phyloP scores from a whole-genome alignment of 2,113 vertebrate genomes.

The Ondatra zibethicus region DNA sequence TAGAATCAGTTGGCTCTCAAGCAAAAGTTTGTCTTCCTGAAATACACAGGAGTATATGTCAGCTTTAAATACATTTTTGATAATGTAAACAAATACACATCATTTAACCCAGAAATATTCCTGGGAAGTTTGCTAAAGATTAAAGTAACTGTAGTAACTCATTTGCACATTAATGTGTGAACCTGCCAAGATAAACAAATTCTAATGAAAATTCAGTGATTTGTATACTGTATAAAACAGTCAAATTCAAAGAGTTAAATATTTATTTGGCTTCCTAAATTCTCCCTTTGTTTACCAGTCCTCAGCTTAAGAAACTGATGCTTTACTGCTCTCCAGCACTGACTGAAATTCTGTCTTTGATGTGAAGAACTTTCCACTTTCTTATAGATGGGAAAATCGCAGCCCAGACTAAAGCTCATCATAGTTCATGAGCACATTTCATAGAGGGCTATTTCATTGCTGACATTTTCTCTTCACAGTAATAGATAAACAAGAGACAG shows the following conservation, averaged over 20 bases:
- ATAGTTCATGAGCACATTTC: neutral
- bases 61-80: neutral
- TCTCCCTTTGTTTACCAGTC: neutral
- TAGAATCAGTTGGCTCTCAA: slow-evolving; percentile 98
- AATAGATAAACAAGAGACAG: neutral
- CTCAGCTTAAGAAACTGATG: neutral
- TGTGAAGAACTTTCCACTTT: neutral
- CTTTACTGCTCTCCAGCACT: neutral
- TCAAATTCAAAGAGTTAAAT: neutral
- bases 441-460: neutral
- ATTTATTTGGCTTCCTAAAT: neutral
- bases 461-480: neutral
- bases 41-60: slow-evolving; percentile 54
- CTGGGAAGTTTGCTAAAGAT: neutral
- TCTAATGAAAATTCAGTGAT: neutral
- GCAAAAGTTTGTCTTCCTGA: slow-evolving; percentile 97
- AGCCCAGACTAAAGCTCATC: neutral
- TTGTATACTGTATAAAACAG: neutral
- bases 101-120: slow-evolving; percentile 27
- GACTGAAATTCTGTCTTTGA: neutral
- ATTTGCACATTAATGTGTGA: neutral
- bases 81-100: neutral
- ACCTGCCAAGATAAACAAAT: neutral
- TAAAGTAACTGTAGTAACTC: neutral
- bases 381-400: neutral